Evolutionary conservation across 2,797 vertebrate genomes (phyloP).

Genomic region (Pogonophryne albipinna): DNA sequence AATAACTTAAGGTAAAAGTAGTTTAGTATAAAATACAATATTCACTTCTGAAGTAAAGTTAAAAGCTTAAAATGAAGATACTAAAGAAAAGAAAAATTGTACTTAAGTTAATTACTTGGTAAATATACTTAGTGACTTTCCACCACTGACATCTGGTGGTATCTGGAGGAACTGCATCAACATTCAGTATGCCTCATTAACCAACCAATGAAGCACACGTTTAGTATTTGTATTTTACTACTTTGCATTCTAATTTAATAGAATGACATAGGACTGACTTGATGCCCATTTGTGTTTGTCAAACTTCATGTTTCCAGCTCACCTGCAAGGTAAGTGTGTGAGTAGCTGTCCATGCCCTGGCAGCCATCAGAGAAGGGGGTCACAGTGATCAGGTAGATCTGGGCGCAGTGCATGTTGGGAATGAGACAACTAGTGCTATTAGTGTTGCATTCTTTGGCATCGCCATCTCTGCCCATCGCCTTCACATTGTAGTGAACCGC

Average conservation of each 20-base stretch:
- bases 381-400: conserved; percentile 78
- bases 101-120: not conserved
- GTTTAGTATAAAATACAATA: not conserved
- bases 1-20: not conserved
- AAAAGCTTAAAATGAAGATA: not conserved
- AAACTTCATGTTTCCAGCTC: conserved; percentile 2
- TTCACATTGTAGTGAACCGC: conserved; percentile 73
- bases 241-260: no score
- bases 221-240: not conserved
- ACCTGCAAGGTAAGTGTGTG: conserved; percentile 75
- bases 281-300: not conserved
- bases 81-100: no score
- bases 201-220: not conserved
- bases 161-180: not conserved
- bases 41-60: not conserved
- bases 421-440: conserved; percentile 74
- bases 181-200: not conserved
- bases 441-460: conserved; percentile 66
- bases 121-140: conserved; percentile 1
- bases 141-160: conserved; percentile 16
- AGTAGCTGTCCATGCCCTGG: conserved; percentile 60
- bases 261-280: not conserved
- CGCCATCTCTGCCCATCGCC: conserved; percentile 65
- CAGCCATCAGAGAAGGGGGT: conserved; percentile 74
- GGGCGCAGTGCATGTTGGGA: conserved; percentile 78